These are phyloP conservation scores for Parasteatoda lunata DNA, from an alignment of 2,888 invertebrate genomes.

Conservation along the genomic window DNA sequence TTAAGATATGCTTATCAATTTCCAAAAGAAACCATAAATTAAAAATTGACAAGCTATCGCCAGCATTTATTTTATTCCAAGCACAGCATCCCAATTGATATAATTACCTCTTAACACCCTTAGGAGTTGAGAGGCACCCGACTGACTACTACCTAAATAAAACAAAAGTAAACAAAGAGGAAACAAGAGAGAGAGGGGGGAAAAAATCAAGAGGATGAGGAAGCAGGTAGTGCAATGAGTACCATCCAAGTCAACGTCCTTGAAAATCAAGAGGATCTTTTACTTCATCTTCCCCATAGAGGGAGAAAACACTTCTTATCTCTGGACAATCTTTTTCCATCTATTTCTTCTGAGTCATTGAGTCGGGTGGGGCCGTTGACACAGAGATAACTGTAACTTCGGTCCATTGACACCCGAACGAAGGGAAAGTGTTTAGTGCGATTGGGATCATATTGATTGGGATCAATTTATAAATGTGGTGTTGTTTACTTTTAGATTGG, in stretches of 20 bases:
- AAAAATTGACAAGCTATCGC: too few relatives aligned
- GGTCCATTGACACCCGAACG: constrained; percentile 65
- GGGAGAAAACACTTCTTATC: constrained; percentile 11
- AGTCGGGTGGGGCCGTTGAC: constrained; percentile 67
- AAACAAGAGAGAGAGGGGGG: constrained; percentile 26
- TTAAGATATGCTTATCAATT: too few relatives aligned
- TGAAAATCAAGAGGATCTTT: constrained; percentile 57
- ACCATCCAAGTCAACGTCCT: constrained; percentile 67
- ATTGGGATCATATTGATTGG: constrained; percentile 42
- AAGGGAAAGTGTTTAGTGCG: constrained; percentile 52
- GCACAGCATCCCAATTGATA: too few relatives aligned
- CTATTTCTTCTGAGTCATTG: constrained; percentile 59
- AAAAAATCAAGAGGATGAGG: constrained; percentile 35
- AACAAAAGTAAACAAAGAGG: constrained; percentile 1
- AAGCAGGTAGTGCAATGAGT: constrained; percentile 56
- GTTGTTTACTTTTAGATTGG: too few relatives aligned
- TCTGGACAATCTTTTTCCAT: constrained; percentile 43
- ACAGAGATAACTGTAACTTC: constrained; percentile 57
- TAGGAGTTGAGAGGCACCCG: constrained; percentile 14
- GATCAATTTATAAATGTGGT: too few relatives aligned
- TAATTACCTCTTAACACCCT: too few relatives aligned
- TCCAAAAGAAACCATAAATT: background rate
- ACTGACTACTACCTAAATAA: constrained; percentile 27
- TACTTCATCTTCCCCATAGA: background rate
- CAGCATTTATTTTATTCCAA: too few relatives aligned